phyloP scores from a whole-genome alignment of 2,888 invertebrate species.

The Listrodromus nycthemerus region DNA sequence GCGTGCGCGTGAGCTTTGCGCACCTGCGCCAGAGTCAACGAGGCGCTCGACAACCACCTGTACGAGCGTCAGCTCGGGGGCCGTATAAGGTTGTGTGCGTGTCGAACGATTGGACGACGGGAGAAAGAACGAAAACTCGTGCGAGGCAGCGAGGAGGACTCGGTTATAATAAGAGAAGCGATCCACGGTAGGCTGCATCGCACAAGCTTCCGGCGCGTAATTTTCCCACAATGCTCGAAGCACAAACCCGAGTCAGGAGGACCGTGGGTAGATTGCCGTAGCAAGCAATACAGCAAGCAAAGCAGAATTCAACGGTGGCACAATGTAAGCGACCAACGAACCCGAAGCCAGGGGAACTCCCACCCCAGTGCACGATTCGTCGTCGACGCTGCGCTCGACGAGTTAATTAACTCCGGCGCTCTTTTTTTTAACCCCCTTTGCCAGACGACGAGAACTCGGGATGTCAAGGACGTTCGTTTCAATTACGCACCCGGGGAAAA shows the following conservation, averaged over 20 bases:
- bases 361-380: slow-evolving; percentile 4
- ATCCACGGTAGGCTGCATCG: slow-evolving; percentile 73
- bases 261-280: neutral
- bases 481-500: slow-evolving; percentile 12
- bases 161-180: slow-evolving; percentile 72
- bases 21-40: slow-evolving; percentile 44
- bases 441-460: slow-evolving; percentile 12
- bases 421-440: slow-evolving; percentile 21
- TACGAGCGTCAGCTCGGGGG: slow-evolving; percentile 44
- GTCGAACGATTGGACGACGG: slow-evolving; percentile 11
- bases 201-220: slow-evolving; percentile 74
- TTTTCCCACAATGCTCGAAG: slow-evolving; percentile 71
- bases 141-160: slow-evolving; percentile 30
- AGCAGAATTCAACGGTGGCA: slow-evolving; percentile 13
- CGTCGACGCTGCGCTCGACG: slow-evolving; percentile 26
- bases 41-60: slow-evolving; percentile 50
- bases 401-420: slow-evolving; percentile 33
- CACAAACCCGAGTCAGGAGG: slow-evolving; percentile 26
- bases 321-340: slow-evolving; percentile 23
- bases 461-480: slow-evolving; percentile 51
- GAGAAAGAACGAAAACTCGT: slow-evolving; percentile 32
- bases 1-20: neutral
- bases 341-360: slow-evolving; percentile 5
- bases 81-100: slow-evolving; percentile 20
- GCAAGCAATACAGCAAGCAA: neutral